Evolutionary conservation across 2,888 invertebrate species (phyloP).

Genomic region (Desoria tigrina): DNA sequence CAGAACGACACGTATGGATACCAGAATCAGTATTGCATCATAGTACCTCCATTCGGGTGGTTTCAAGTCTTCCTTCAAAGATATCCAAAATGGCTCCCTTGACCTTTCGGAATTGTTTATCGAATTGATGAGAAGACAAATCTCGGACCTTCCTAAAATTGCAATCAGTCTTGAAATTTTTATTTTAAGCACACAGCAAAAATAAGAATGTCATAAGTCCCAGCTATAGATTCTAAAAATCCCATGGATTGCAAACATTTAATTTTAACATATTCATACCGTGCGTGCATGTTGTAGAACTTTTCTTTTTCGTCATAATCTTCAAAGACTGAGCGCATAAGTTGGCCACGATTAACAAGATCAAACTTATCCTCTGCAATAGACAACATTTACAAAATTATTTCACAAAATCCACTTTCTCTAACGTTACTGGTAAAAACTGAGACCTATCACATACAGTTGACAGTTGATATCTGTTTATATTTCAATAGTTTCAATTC

Average conservation of each 20-base stretch:
- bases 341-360: not conserved
- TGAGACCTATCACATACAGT: too few relatives aligned
- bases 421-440: too few relatives aligned
- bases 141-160: not conserved
- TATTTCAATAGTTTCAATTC: too few relatives aligned
- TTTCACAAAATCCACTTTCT: too few relatives aligned
- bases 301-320: not conserved
- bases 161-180: not conserved
- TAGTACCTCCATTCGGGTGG: conserved; percentile 34
- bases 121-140: not conserved
- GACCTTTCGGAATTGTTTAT: not conserved
- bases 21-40: not conserved
- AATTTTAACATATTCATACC: not conserved
- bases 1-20: too few relatives aligned
- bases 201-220: too few relatives aligned
- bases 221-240: too few relatives aligned
- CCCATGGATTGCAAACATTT: too few relatives aligned
- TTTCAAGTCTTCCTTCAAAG: conserved; percentile 33
- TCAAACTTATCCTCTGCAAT: conserved; percentile 7
- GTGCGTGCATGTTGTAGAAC: not conserved
- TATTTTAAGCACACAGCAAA: not conserved
- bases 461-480: too few relatives aligned
- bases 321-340: conserved; percentile 2
- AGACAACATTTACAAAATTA: not conserved
- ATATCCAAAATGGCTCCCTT: conserved; percentile 29